Conservation (phyloP, 2,113 vertebrate species). For the Nothobranchius kuhntae region DNA sequence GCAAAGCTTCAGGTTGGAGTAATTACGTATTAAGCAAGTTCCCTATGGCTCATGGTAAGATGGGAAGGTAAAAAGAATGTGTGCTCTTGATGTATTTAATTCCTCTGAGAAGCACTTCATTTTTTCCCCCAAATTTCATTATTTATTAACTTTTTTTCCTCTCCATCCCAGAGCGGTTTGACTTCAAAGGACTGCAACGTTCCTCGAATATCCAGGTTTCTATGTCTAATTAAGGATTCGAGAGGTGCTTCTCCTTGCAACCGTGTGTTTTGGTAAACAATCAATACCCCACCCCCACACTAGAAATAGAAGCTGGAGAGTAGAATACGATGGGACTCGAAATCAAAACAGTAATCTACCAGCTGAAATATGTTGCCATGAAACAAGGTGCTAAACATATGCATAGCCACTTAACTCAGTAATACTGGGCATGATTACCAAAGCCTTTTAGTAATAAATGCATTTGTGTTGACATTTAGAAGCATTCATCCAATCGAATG, state of each 20-base stretch:
- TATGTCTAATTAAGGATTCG: slow-evolving; percentile 71
- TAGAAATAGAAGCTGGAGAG: slow-evolving; percentile 53
- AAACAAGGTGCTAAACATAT: slow-evolving; percentile 30
- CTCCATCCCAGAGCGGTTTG: slow-evolving; percentile 43
- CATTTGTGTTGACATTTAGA: slow-evolving; percentile 6
- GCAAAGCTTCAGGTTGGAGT: slow-evolving; percentile 56
- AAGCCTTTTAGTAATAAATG: slow-evolving; percentile 17
- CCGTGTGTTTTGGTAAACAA: slow-evolving; percentile 62
- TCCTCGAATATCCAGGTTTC: slow-evolving; percentile 73
- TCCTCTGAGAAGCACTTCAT: slow-evolving; percentile 61
- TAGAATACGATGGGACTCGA: slow-evolving; percentile 29
- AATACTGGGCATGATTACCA: slow-evolving; percentile 17
- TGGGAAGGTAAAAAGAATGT: slow-evolving; percentile 40
- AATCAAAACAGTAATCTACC: slow-evolving; percentile 46
- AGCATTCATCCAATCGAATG: neutral
- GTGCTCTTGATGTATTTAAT: slow-evolving; percentile 68
- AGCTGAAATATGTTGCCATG: slow-evolving; percentile 13
- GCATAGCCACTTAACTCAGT: slow-evolving; percentile 18
- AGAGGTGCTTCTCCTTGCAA: slow-evolving; percentile 45
- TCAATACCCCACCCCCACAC: slow-evolving; percentile 52
- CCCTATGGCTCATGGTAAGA: slow-evolving; percentile 48
- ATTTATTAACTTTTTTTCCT: slow-evolving; percentile 32
- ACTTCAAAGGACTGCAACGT: slow-evolving; percentile 69
- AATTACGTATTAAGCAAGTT: slow-evolving; percentile 68
- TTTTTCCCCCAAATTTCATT: slow-evolving; percentile 38